Evolutionary conservation across 2,797 vertebrate species (phyloP).

Genomic region (Xenops minutus): DNA sequence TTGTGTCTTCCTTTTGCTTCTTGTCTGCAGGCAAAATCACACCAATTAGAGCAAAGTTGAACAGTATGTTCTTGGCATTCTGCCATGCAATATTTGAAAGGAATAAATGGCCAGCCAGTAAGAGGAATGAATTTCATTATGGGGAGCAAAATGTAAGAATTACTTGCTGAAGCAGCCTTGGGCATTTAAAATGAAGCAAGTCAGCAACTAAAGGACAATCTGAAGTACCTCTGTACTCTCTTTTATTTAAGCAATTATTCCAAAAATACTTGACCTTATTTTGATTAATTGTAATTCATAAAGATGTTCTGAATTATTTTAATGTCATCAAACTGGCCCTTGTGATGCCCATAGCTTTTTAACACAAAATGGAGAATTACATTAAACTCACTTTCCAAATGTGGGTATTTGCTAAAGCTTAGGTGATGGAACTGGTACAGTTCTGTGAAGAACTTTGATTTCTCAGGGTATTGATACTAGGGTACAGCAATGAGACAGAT

Average conservation of each 20-base stretch:
- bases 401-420: not conserved
- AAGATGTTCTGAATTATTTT: not conserved
- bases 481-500: not conserved
- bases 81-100: not conserved
- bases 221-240: not conserved
- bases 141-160: constrained; percentile 17
- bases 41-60: constrained; percentile 48
- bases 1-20: constrained; percentile 40
- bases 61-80: constrained; percentile 23
- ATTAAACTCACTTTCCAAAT: not conserved
- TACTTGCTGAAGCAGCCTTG: not conserved
- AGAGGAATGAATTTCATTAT: constrained; percentile 3
- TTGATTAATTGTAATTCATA: not conserved
- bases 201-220: not conserved
- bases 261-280: not conserved
- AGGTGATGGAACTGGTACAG: not conserved
- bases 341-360: not conserved
- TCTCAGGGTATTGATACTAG: not conserved
- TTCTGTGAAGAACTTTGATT: not conserved
- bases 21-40: constrained; percentile 36
- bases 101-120: constrained; percentile 13
- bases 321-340: not conserved
- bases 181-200: constrained; percentile 10
- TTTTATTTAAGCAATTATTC: not conserved
- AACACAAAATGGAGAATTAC: not conserved